Evolutionary conservation across 2,113 vertebrate species (phyloP).

Genomic region (Balaeniceps rex): DNA sequence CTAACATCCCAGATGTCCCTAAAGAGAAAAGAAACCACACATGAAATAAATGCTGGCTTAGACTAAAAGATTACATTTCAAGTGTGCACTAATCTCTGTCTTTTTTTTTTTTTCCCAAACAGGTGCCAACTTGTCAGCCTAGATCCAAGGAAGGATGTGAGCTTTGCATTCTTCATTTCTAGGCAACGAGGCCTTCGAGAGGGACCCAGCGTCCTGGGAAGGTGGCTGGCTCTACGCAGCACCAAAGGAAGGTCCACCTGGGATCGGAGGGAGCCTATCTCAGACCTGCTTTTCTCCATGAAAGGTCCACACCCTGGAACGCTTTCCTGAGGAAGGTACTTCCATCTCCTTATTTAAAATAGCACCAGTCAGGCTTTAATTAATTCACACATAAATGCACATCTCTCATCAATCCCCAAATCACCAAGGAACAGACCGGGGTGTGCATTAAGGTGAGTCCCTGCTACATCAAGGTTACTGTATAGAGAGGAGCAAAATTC

Average conservation of each 20-base stretch:
- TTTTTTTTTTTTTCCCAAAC: not conserved
- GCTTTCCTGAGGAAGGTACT: not conserved
- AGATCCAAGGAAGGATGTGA: not conserved
- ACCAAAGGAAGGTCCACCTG: not conserved
- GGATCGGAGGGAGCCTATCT: not conserved
- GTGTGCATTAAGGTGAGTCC: no score
- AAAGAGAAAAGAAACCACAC: not conserved
- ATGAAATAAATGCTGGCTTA: not conserved
- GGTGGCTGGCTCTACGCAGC: not conserved
- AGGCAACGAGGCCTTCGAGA: fast-evolving
- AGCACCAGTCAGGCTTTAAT: not conserved
- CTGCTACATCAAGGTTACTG: not conserved
- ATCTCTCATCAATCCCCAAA: not conserved
- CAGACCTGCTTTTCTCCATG: not conserved
- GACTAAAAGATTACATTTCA: not conserved
- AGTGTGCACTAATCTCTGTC: not conserved
- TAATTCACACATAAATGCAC: not conserved
- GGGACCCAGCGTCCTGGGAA: not conserved
- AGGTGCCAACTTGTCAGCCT: not conserved
- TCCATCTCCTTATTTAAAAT: not conserved
- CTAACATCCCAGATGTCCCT: not conserved
- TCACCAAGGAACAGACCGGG: not conserved
- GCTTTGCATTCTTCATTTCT: not conserved
- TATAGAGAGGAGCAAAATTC: not conserved
- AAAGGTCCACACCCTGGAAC: not conserved